Evolutionary conservation across 2,113 vertebrate genomes (phyloP).

Genomic region (Apus apus): DNA sequence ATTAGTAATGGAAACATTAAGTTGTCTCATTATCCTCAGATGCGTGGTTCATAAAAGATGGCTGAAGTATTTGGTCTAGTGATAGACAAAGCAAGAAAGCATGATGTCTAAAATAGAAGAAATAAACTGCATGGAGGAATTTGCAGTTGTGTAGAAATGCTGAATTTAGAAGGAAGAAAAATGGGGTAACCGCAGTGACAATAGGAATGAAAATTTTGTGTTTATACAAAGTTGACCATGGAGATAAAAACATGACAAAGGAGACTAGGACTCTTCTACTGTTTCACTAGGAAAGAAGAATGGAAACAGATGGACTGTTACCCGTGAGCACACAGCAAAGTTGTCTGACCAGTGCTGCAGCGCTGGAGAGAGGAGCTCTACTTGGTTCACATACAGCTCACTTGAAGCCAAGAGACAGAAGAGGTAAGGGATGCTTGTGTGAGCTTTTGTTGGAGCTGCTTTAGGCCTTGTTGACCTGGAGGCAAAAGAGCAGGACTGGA

Average conservation of each 20-base stretch:
- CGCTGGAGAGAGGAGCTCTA: background rate
- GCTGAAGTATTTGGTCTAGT: background rate
- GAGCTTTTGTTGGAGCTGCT: background rate
- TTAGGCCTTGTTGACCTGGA: background rate
- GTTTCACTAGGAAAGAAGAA: background rate
- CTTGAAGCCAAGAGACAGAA: background rate
- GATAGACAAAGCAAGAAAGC: background rate
- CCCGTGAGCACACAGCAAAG: background rate
- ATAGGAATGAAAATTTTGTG: background rate
- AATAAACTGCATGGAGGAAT: background rate
- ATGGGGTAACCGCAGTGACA: background rate
- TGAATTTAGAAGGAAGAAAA: background rate
- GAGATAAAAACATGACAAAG: background rate
- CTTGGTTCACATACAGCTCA: background rate
- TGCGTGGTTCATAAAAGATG: background rate
- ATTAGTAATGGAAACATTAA: slow-evolving; percentile 49
- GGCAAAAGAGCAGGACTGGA: background rate
- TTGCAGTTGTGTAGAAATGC: background rate
- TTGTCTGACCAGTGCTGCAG: fast-evolving
- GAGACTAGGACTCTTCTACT: background rate
- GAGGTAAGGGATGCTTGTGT: background rate
- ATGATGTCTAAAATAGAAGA: background rate
- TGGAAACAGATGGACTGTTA: background rate
- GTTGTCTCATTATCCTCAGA: background rate
- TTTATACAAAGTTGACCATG: background rate